Evolutionary conservation across 2,113 vertebrate genomes (phyloP).

Genomic region (Proterorhinus semilunaris): DNA sequence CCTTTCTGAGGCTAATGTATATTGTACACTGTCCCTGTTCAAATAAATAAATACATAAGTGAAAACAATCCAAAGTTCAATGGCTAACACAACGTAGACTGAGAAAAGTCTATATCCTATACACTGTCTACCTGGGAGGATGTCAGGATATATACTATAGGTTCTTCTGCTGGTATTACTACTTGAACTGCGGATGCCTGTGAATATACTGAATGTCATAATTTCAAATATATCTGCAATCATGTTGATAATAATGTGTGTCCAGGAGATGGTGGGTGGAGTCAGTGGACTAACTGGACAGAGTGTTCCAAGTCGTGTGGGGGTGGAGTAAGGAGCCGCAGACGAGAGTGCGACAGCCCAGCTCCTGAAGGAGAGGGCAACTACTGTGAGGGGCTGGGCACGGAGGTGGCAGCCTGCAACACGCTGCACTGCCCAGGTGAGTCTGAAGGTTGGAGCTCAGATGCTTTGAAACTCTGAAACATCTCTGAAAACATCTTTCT

Average conservation of each 20-base stretch:
- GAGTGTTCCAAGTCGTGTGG: conserved; percentile 86
- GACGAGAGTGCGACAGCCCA: conserved; percentile 79
- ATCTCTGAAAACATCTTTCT: conserved; percentile 15
- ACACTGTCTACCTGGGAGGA: too few relatives aligned
- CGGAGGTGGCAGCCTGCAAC: conserved; percentile 75
- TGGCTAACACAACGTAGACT: too few relatives aligned
- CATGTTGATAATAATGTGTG: not conserved
- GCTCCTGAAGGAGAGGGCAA: conserved; percentile 75
- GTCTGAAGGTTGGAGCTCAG: not conserved
- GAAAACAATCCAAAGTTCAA: too few relatives aligned
- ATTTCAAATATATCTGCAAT: too few relatives aligned
- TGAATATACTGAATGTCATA: too few relatives aligned
- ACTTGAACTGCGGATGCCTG: too few relatives aligned
- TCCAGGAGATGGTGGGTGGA: conserved; percentile 81
- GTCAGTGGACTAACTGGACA: conserved; percentile 82
- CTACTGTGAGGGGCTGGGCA: conserved; percentile 82
- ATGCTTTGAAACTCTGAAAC: not conserved
- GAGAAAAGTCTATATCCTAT: too few relatives aligned
- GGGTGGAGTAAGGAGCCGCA: conserved; percentile 77
- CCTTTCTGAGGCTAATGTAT: too few relatives aligned
- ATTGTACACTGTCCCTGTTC: too few relatives aligned
- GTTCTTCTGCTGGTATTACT: too few relatives aligned
- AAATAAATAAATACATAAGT: too few relatives aligned
- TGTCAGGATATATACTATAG: too few relatives aligned
- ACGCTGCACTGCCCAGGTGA: conserved; percentile 79